These are phyloP conservation scores for Myzus persicae DNA, from an alignment of 1,140 invertebrate species.

Conservation along the genomic window DNA sequence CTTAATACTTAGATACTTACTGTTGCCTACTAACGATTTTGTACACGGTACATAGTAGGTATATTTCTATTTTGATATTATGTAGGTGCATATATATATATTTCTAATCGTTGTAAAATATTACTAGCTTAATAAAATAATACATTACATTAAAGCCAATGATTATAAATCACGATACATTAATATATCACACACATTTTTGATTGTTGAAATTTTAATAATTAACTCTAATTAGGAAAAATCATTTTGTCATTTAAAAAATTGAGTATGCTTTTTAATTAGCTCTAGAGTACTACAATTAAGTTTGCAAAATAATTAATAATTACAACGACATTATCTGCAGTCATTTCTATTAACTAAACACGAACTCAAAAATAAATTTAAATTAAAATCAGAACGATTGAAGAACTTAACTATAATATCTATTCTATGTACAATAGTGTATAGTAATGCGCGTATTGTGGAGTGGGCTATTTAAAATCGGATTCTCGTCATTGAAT, in stretches of 20 bases:
- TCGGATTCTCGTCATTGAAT: neutral
- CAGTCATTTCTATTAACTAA: neutral
- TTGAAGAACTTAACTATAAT: neutral
- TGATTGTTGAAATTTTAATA: neutral
- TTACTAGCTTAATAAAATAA: neutral
- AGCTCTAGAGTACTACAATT: neutral
- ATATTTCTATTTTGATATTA: conserved; percentile 22
- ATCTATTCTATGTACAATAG: neutral
- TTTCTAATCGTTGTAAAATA: neutral
- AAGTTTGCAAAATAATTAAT: neutral
- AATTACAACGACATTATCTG: neutral
- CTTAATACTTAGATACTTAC: neutral
- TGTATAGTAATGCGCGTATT: neutral
- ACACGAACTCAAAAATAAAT: neutral
- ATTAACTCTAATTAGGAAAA: no score
- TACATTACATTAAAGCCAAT: neutral
- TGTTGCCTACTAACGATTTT: neutral
- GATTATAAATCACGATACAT: neutral
- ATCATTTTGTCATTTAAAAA: neutral
- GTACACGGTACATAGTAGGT: neutral
- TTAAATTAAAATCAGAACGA: neutral
- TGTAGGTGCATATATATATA: no score
- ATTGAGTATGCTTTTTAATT: neutral
- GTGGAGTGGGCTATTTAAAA: conserved; percentile 19
- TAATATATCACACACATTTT: neutral